Base-by-base conservation (phyloP, 2,888 invertebrate species). In the Ethmia dodecea region DNA sequence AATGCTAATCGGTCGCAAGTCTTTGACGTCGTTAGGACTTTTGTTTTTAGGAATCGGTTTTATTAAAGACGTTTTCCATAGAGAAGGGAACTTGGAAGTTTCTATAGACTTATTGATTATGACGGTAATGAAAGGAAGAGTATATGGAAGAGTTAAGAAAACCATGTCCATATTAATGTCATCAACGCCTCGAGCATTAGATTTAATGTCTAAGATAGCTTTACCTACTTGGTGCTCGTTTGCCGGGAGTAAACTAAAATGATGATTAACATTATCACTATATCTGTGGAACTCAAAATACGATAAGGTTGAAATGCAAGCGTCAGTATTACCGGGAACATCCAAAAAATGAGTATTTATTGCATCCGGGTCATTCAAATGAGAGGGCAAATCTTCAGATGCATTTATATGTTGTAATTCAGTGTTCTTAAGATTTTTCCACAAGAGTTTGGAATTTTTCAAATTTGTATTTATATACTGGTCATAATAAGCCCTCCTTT, bases 1-100 rank as follows among this genome's bases (percentile, higher is more conserved):
- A 1, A 42, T 31, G 28, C 41, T 46, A n/a, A 43, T 43, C 1
- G 45, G 39, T 3, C 43, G 26, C 6, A 45, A 15, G 13, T 41
- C 43, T 15, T 35, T 40, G 2, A 28, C 13, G 6, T 26, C 26
- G 2, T 5, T 13, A 2, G 28, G 31, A 16, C 28, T 36, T 5
- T n/a, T 15, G 5, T 13, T 36, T 28, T 48, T 48, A 5, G 45
- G 42, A 10, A 45, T 31, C 1, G 41, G 43, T 22, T 22, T 35
- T 6, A 47, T 33, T 1, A 39, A n/a, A 2, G 43, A 43, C 10
- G 20, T 32, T 33, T 58, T 56, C 53, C 56, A 57, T 3, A 13
- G 8, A 0, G 29, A 31, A 6, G 52, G 56, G 37, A 49, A 54
- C 5, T 5, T 3, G 18, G 5, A 8, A 8, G 5, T 8, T 8